phyloP scores from a whole-genome alignment of 2,797 vertebrate genomes.

The Anguilla marmorata region DNA sequence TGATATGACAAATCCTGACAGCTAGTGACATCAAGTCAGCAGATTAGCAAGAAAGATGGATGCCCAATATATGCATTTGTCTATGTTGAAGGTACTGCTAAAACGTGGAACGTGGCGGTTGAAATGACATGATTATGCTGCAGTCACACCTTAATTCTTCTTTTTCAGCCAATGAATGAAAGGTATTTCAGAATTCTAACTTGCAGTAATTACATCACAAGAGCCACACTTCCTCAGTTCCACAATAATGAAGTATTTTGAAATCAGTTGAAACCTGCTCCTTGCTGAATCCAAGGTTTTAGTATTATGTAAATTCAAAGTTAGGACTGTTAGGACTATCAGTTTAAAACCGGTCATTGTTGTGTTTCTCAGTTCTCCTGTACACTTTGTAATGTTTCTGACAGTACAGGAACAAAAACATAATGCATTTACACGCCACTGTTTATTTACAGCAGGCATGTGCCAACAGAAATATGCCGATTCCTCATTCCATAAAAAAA shows the following conservation, averaged over 20 bases:
- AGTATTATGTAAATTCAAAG: neutral
- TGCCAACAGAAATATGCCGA: neutral
- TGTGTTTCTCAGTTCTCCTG: neutral
- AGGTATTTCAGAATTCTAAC: neutral
- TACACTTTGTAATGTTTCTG: neutral
- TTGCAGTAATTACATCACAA: neutral
- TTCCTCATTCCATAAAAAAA: conserved; percentile 15
- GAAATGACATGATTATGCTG: neutral
- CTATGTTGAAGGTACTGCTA: neutral
- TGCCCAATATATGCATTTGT: neutral
- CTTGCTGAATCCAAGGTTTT: neutral
- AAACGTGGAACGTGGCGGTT: neutral
- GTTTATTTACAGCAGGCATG: neutral
- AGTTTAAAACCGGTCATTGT: neutral
- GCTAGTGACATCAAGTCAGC: neutral
- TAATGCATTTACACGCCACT: neutral
- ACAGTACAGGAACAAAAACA: neutral
- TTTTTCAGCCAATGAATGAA: neutral
- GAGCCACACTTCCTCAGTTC: no score
- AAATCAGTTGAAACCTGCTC: neutral
- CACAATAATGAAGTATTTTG: neutral
- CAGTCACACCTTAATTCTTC: neutral
- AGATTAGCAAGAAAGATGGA: no score
- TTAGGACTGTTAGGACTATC: no score
- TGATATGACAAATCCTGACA: neutral